Evolutionary conservation across 2,888 invertebrate genomes (phyloP), one percentile per base, ranked within the genome.

Genomic region (Cephus runcator): DNA sequence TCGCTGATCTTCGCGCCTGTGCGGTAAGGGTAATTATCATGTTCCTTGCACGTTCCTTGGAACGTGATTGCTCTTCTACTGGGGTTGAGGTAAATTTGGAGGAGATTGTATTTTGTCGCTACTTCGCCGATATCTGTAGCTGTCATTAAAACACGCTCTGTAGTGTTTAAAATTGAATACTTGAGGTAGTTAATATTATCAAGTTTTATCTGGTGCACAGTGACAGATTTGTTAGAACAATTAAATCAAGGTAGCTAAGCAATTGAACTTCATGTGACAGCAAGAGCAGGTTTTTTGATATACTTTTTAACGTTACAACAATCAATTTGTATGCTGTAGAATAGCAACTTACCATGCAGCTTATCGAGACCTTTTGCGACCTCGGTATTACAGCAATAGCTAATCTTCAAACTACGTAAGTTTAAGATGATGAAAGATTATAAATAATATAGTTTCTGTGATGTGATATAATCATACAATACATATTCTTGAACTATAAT

Each of bases 351-450:
- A 34, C 34, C 35, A 77, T 77, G 77, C 74, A 75, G n/a, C 75
- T 69, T 30, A 36, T 77, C 33, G 77, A 75, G 69, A 69, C 40
- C 30, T 35, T 77, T 30, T 77, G 75, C 77, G 71, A 77, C 69
- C 74, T 75, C 74, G 77, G 77, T 69, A 69, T 69, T 11, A 69
- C 75, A 30, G 75, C 69, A 31, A 40, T 77, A n/a, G 75, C 40
- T 40, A 68, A 71, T 56, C 33, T 77, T 23, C 77, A 77, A 33
- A 33, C 75, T 40, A 23, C 75, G 77, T 77, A 31, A 77, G 77
- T 77, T 23, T 23, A 23, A 56, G 6, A 56, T 56, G 40, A 56
- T 23, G 23, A 56, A 23, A 23, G 23, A 56, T 56, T 23, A 56
- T 56, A 6, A 56, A 15, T 56, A 23, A 56, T 56, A 56, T 56